Evolutionary conservation across 1,140 invertebrate genomes (phyloP).

Genomic region (Hirudo medicinalis): DNA sequence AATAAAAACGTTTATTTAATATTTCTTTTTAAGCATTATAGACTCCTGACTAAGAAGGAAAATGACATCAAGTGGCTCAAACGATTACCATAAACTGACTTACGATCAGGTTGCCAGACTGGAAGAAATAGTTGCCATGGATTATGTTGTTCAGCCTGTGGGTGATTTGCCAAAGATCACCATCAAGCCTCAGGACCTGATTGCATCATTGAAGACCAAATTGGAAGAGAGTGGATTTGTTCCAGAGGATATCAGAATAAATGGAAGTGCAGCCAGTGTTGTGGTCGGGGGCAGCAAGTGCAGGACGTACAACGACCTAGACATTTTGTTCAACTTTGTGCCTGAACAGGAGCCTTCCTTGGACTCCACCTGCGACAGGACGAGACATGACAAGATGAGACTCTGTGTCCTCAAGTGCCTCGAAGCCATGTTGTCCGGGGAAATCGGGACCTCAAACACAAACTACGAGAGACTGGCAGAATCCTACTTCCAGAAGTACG

Average conservation of each 20-base stretch:
- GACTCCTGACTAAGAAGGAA: too few relatives aligned
- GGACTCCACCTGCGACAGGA: conserved; percentile 46
- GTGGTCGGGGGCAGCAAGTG: conserved; percentile 61
- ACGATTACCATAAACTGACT: conserved; percentile 53
- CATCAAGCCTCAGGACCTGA: conserved; percentile 77
- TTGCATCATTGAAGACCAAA: conserved; percentile 65
- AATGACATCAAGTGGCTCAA: background rate
- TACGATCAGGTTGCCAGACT: conserved; percentile 86
- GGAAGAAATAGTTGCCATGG: conserved; percentile 87
- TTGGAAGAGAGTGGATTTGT: conserved; percentile 57
- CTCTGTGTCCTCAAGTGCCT: conserved; percentile 81
- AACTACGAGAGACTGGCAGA: conserved; percentile 74
- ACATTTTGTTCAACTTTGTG: conserved; percentile 93
- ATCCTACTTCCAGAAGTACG: conserved; percentile 98
- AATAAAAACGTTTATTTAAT: too few relatives aligned
- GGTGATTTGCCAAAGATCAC: conserved; percentile 95
- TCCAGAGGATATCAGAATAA: conserved; percentile 82
- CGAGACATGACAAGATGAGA: conserved; percentile 57
- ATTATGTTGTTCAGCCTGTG: conserved; percentile 82
- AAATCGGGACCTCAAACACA: conserved; percentile 74
- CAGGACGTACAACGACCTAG: conserved; percentile 84
- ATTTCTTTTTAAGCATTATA: too few relatives aligned
- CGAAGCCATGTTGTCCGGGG: conserved; percentile 79
- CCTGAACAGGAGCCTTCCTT: conserved; percentile 45
- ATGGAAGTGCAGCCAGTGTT: conserved; percentile 91